Evolutionary conservation across 2,888 invertebrate genomes (phyloP), one percentile per base, ranked within the genome.

Genomic region (Pammene aurita): DNA sequence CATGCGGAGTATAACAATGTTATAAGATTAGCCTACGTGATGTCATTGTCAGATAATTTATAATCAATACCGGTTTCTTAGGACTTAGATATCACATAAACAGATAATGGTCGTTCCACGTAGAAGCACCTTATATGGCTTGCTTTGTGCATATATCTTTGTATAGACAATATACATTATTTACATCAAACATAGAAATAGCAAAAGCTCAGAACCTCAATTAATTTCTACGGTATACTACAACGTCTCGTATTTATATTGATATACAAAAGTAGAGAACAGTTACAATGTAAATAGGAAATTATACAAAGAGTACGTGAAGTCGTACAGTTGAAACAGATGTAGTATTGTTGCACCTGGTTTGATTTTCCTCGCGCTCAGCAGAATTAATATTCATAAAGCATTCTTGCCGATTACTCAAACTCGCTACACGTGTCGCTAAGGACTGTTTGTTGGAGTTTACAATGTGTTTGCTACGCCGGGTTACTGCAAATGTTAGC

Each of bases 311-410:
- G 7, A 35, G 38, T 9, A 52, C 10, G 38, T 35, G 13, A 41
- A 13, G 62, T 55, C 55, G 55, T n/a, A 55, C 54, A 76, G 73
- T 73, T 70, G 75, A 74, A 72, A 61, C 48, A 38, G 44, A 34
- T 11, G 50, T 50, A 41, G 35, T 62, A 75, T 77, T 77, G 76
- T 77, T 78, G 77, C 77, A 75, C 66, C 71, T 74, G 74, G 74
- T 81, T 77, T 76, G 79, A 74, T 82, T 78, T 69, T 73, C 67
- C 72, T 78, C 78, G 80, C 76, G 75, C 74, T 78, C 77, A 78
- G 73, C 66, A 71, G 73, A 76, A 81, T 87, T 86, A 87, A 84
- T 88, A 88, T 87, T 87, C 88, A 85, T 82, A 82, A 79, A 77
- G 77, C 79, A 82, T 82, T 77, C 77, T 77, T 75, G 74, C 77